Percentiles rank a stretch among this genome's conserved stretches.
phyloP scores from a whole-genome alignment of 2,113 vertebrate species.

The Onychostoma macrolepis region DNA sequence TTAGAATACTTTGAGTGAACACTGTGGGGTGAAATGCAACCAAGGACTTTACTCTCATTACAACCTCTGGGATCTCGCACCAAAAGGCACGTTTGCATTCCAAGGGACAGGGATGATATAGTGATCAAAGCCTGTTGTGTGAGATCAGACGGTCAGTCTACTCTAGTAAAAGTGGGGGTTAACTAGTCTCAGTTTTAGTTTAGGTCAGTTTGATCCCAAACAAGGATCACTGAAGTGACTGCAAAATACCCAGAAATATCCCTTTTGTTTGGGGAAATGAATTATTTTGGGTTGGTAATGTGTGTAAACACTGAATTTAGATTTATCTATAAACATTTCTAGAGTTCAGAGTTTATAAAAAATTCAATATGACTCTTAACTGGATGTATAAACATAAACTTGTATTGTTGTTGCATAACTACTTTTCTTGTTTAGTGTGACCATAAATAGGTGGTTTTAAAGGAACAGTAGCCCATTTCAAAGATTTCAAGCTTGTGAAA shows the following conservation, averaged over 20 bases:
- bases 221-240: not conserved
- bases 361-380: not conserved
- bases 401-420: not conserved
- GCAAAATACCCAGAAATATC: not conserved
- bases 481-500: not conserved
- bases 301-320: not conserved
- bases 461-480: not conserved
- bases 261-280: not conserved
- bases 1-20: not conserved
- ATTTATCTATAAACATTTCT: not conserved
- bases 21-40: not conserved
- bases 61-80: not conserved
- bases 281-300: not conserved
- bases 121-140: not conserved
- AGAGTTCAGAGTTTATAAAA: not conserved
- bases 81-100: constrained; percentile 1
- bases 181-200: not conserved
- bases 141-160: not conserved
- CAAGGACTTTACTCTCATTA: not conserved
- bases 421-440: not conserved
- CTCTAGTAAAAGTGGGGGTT: not conserved
- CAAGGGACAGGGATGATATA: not conserved
- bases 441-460: constrained; percentile 5
- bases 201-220: not conserved
- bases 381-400: not conserved